Evolutionary conservation across 2,888 invertebrate genomes (phyloP).

Genomic region (Noctua janthina): DNA sequence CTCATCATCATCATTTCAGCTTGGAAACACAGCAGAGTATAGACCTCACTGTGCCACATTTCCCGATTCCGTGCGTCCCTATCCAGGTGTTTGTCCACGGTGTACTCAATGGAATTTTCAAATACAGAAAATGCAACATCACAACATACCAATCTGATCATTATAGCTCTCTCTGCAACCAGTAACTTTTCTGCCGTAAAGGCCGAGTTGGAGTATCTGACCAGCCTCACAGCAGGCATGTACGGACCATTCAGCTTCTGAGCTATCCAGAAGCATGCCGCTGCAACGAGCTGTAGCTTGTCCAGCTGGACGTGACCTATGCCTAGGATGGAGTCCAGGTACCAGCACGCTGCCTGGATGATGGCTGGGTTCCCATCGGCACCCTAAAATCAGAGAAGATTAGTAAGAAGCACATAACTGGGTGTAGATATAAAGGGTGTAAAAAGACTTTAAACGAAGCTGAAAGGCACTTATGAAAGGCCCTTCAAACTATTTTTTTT

Average conservation of each 20-base stretch:
- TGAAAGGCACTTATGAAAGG: too few species aligned
- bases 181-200: constrained; percentile 72
- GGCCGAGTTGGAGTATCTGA: constrained; percentile 73
- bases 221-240: constrained; percentile 71
- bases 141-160: constrained; percentile 77
- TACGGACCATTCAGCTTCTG: constrained; percentile 78
- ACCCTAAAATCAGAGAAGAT: constrained; percentile 67
- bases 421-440: neutral
- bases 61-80: neutral
- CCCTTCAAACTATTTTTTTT: too few species aligned
- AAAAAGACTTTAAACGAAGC: too few species aligned
- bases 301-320: constrained; percentile 68
- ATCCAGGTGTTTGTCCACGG: neutral
- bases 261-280: constrained; percentile 85
- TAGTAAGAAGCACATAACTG: neutral
- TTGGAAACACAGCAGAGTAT: neutral
- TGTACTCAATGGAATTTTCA: neutral
- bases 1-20: neutral
- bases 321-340: constrained; percentile 78
- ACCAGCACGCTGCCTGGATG: constrained; percentile 82
- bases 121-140: neutral
- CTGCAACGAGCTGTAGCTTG: constrained; percentile 79
- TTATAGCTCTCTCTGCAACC: constrained; percentile 75
- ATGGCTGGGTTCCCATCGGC: constrained; percentile 77
- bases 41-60: neutral